Base-by-base conservation (phyloP, 1,140 invertebrate species). In the Leptinotarsa undecemlineata region DNA sequence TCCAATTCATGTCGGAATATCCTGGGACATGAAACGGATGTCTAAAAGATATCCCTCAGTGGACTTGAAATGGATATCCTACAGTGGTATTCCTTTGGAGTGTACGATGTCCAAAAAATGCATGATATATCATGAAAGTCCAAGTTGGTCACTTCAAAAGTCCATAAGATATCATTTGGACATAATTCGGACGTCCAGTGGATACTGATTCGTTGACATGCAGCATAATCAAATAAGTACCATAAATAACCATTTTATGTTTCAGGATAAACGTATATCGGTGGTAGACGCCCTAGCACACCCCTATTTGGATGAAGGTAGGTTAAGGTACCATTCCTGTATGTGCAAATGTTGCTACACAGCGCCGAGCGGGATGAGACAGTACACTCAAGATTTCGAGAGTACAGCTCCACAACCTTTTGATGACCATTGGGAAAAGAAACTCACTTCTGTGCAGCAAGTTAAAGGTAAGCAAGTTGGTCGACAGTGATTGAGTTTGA, bases 271-370 rank as follows among this genome's bases (percentile, higher is more conserved):
- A 86, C 90, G 98, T 83, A 97, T 99, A 84, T 94, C 92, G 8
- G 96, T 98, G 64, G 92, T 94, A 51, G 95, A 98, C 85, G 98
- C 98, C 6, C 88, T 99, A 77, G 93, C 94, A 74, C 97, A 99
- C 89, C 96, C 96, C 15, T 99, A 99, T 87, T 89, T 99, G 73
- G 97, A 99, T 83, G 98, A 99, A 86, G 98, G 98, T 67, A 90
- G 98, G 78, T 89, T 99, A 77, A 91, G 98, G 81, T 99, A 99
- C 87, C 98, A 99, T 87, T 99, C 98, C 61, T 99, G 98, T 86
- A 99, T 99, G 98, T 99, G 98, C 88, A 94, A 94, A 82, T 99
- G 98, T 86, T 99, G 98, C 87, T 95, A 93, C 84, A 93, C 91
- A 79, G 91, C 90, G 73, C 90, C 90, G 48, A 89, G 89, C 76